Conservation (phyloP, 2,888 invertebrate genomes). For the Hirtodrosophila alboralis region DNA sequence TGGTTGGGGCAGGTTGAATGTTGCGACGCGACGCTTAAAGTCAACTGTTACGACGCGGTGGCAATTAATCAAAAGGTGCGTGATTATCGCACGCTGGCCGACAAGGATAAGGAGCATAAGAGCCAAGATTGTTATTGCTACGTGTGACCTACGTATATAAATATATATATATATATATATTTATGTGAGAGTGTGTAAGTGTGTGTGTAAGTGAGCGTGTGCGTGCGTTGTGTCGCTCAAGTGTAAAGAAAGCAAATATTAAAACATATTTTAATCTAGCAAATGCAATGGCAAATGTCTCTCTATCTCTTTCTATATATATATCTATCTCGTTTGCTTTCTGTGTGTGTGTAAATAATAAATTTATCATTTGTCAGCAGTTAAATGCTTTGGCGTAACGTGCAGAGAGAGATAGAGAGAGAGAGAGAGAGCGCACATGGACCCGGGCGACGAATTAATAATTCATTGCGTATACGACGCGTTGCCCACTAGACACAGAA, state of each 20-base stretch:
- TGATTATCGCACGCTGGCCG: conserved; percentile 67
- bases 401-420: too few species aligned
- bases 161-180: background rate
- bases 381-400: conserved; percentile 74
- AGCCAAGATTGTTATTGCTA: conserved; percentile 39
- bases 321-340: conserved; percentile 1
- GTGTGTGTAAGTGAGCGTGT: conserved; percentile 24
- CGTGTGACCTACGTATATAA: conserved; percentile 18
- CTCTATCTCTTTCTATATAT: conserved; percentile 1
- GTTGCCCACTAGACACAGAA: conserved; percentile 67
- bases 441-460: conserved; percentile 75
- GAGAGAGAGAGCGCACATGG: conserved; percentile 30
- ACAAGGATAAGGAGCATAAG: conserved; percentile 27
- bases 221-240: conserved; percentile 28
- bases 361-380: conserved; percentile 83
- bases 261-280: conserved; percentile 78
- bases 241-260: conserved; percentile 74
- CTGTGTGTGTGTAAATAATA: conserved; percentile 71
- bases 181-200: conserved; percentile 1
- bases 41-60: conserved; percentile 56
- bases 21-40: conserved; percentile 43
- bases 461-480: conserved; percentile 79
- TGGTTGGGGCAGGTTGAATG: conserved; percentile 3
- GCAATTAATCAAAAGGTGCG: conserved; percentile 82
- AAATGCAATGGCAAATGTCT: conserved; percentile 55